A percentile compares a stretch with the other conserved stretches of the same genome.
Evolutionary conservation across 2,888 invertebrate genomes (phyloP).

Genomic region (Napeogenes inachia): DNA sequence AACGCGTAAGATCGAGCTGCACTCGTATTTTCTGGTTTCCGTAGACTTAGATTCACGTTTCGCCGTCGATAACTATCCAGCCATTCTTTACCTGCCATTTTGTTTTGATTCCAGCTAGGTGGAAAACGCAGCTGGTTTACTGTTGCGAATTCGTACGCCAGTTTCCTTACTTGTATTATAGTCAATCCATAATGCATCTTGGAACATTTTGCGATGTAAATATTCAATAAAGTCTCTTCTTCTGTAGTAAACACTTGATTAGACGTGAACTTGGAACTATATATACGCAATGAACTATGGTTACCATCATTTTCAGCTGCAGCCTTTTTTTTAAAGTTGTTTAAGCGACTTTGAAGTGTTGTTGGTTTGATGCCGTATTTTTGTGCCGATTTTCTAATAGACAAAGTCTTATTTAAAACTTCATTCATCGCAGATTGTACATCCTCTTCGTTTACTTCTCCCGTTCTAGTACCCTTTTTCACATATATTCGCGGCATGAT

Average conservation of each 20-base stretch:
- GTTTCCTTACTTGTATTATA: slow-evolving; percentile 22
- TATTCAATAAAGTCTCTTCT: slow-evolving; percentile 22
- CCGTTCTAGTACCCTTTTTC: no score
- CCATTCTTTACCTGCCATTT: slow-evolving; percentile 33
- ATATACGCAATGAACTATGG: neutral
- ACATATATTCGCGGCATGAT: no score
- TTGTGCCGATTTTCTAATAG: no score
- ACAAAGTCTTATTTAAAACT: no score
- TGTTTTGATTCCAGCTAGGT: slow-evolving; percentile 26
- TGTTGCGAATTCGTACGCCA: slow-evolving; percentile 25
- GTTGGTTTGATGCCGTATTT: no score
- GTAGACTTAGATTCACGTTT: slow-evolving; percentile 26
- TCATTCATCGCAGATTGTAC: no score
- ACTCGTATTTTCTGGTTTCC: slow-evolving; percentile 35
- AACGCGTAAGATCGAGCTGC: slow-evolving; percentile 43
- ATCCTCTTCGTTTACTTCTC: no score
- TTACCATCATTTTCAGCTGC: neutral
- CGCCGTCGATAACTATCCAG: neutral
- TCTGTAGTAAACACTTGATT: slow-evolving; percentile 17
- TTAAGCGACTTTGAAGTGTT: neutral
- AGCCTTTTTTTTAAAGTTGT: neutral
- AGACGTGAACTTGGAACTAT: neutral
- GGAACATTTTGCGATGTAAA: slow-evolving; percentile 19
- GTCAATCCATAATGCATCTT: slow-evolving; percentile 28
- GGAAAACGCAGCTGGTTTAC: slow-evolving; percentile 17